These are phyloP conservation scores for Heptranchias perlo DNA, from an alignment of 2,113 vertebrate species.

Conservation along the genomic window DNA sequence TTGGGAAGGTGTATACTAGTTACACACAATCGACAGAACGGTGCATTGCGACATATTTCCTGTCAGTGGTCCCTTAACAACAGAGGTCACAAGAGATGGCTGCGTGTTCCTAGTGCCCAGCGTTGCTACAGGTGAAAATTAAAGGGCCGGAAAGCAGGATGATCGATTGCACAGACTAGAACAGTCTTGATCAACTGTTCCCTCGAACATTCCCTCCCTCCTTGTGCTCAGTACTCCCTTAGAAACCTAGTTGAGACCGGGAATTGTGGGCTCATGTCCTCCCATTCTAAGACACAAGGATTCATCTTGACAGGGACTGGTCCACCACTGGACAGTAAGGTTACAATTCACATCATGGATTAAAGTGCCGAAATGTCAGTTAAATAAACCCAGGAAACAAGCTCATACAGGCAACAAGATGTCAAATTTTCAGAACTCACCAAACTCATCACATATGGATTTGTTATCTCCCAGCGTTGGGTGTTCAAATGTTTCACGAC, in stretches of 20 bases:
- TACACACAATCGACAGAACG: neutral
- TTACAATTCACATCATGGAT: neutral
- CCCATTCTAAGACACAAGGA: neutral
- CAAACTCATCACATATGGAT: constrained; percentile 59
- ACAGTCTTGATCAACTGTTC: neutral
- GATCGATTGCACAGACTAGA: neutral
- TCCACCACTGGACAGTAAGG: neutral
- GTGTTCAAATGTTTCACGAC: constrained; percentile 67
- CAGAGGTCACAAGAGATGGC: neutral
- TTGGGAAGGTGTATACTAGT: neutral
- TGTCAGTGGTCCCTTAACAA: neutral
- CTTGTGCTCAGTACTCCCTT: neutral
- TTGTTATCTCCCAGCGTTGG: constrained; percentile 58
- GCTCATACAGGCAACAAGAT: neutral
- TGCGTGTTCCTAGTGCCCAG: neutral
- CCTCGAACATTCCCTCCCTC: neutral
- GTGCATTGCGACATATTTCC: neutral
- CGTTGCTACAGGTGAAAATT: neutral
- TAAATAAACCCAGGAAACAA: neutral
- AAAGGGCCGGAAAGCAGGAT: neutral
- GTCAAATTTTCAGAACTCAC: constrained; percentile 49
- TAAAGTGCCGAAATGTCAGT: neutral
- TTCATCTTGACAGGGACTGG: neutral
- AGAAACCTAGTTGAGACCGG: neutral
- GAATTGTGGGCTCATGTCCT: neutral